phyloP scores from a whole-genome alignment of 2,797 vertebrate genomes.

The Crypturellus tataupa region DNA sequence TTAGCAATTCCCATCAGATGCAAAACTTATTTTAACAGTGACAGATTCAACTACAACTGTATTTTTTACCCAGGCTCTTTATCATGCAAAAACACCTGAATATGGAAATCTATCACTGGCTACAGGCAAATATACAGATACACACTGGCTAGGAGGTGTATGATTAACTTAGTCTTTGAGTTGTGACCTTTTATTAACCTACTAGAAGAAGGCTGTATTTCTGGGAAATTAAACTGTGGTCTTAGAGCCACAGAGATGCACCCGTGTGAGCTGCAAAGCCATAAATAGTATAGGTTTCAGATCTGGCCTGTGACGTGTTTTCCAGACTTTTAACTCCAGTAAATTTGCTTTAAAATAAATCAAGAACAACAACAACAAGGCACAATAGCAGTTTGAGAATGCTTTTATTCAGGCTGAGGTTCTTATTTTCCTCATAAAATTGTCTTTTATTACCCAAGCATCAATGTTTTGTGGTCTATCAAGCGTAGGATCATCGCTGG shows the following conservation, averaged over 20 bases:
- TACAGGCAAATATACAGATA: constrained; percentile 13
- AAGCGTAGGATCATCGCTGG: background rate
- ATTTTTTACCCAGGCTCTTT: background rate
- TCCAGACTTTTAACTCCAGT: background rate
- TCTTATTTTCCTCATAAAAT: background rate
- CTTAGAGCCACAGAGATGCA: rapidly evolving
- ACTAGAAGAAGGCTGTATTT: background rate
- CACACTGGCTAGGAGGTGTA: background rate
- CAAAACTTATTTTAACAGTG: background rate
- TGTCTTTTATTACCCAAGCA: background rate
- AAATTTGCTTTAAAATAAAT: background rate
- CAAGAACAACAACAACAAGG: background rate
- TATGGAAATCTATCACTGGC: constrained; percentile 24
- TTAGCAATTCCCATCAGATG: background rate
- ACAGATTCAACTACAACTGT: background rate
- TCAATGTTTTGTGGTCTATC: background rate
- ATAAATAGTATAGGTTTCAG: background rate
- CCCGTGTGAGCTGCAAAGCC: background rate
- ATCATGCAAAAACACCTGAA: constrained; percentile 11
- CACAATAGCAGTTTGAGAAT: background rate
- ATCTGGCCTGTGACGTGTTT: background rate
- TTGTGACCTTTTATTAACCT: background rate
- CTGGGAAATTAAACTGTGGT: background rate
- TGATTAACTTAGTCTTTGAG: background rate
- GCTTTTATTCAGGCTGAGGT: background rate